A percentile compares a stretch with the other conserved stretches of the same genome.
Evolutionary conservation across 1,140 invertebrate genomes (phyloP).

Genomic region (Eurosta solidaginis): DNA sequence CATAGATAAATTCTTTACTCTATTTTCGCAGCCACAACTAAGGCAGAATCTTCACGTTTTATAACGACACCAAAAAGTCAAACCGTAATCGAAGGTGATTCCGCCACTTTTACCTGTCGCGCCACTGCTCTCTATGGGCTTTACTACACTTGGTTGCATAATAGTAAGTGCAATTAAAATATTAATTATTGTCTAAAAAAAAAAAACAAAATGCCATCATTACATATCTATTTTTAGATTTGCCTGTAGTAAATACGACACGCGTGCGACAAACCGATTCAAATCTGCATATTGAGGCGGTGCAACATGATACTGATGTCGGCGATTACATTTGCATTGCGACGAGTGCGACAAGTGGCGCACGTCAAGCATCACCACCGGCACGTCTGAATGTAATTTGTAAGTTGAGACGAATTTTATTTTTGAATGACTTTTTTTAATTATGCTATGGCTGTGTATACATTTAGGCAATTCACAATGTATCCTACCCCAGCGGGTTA

Average conservation of each 20-base stretch:
- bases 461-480: too few species aligned
- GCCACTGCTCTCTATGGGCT: conserved; percentile 42
- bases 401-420: conserved; percentile 43
- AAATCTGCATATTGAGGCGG: conserved; percentile 55
- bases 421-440: neutral
- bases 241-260: conserved; percentile 47
- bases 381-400: conserved; percentile 55
- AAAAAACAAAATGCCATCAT: neutral
- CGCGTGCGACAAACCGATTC: conserved; percentile 49
- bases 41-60: conserved; percentile 40
- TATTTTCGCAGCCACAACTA: neutral
- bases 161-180: conserved; percentile 43
- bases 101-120: conserved; percentile 47
- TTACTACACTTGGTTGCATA: conserved; percentile 53
- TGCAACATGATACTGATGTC: conserved; percentile 47
- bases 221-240: conserved; percentile 44
- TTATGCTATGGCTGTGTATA: too few species aligned
- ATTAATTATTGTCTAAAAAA: neutral
- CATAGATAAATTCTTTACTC: neutral
- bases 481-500: too few species aligned
- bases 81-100: conserved; percentile 50
- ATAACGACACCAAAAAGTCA: conserved; percentile 49
- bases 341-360: conserved; percentile 52
- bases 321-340: conserved; percentile 57
- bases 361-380: conserved; percentile 54